These are phyloP conservation scores for Ptychadena robeensis DNA, from an alignment of 2,797 vertebrate genomes.

Conservation along the genomic window DNA sequence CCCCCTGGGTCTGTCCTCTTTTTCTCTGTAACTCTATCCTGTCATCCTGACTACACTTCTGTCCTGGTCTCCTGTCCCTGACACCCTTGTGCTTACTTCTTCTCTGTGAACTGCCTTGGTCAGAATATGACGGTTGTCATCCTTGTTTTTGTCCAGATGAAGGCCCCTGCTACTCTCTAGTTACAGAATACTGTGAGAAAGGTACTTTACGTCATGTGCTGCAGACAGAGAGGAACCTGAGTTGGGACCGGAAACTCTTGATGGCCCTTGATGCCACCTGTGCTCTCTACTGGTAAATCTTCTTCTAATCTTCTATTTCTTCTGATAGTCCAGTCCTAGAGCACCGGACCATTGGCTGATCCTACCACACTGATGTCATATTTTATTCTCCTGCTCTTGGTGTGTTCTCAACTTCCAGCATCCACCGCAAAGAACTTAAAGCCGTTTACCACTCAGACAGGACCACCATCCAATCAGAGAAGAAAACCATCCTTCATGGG, in stretches of 20 bases:
- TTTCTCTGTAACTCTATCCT: neutral
- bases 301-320: no score
- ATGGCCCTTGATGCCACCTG: slow-evolving; percentile 82
- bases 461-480: no score
- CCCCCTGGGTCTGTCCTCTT: no score
- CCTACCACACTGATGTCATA: no score
- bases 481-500: slow-evolving; percentile 75
- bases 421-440: slow-evolving; percentile 81
- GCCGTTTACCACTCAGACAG: slow-evolving; percentile 28
- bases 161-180: slow-evolving; percentile 78
- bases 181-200: slow-evolving; percentile 87
- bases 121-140: neutral
- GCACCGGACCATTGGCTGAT: no score
- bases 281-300: slow-evolving; percentile 83
- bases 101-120: neutral
- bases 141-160: slow-evolving; percentile 65
- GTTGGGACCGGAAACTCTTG: slow-evolving; percentile 71
- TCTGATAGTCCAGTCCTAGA: no score
- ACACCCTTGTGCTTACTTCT: neutral
- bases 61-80: neutral
- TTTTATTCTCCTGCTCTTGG: no score
- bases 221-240: slow-evolving; percentile 67
- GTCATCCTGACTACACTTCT: no score
- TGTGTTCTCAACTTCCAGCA: slow-evolving; percentile 67
- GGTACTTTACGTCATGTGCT: slow-evolving; percentile 83